phyloP scores from a whole-genome alignment of 2,113 vertebrate species.

The Malurus elegans region DNA sequence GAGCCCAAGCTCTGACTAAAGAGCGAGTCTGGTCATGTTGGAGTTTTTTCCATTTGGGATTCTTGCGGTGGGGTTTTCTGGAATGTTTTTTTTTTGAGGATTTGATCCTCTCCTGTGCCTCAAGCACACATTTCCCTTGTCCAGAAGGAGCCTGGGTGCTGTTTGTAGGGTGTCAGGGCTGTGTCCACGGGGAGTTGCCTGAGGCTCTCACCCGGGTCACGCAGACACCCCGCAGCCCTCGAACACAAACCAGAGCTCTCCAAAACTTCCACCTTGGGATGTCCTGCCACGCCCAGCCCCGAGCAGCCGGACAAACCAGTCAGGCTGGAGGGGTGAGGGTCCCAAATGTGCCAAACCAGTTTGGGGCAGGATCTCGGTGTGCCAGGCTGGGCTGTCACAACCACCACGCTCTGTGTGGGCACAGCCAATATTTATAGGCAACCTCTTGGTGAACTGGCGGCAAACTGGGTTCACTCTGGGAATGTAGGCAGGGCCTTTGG shows the following conservation, averaged over 20 bases:
- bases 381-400: constrained; percentile 38
- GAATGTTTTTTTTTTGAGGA: accelerated
- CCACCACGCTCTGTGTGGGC: constrained; percentile 21
- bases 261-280: not conserved
- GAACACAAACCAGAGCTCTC: not conserved
- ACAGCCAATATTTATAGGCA: constrained; percentile 60
- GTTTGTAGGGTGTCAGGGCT: not conserved
- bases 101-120: not conserved
- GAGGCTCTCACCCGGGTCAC: not conserved
- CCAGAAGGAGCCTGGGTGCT: not conserved
- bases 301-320: constrained; percentile 41
- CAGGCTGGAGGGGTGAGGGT: constrained; percentile 14
- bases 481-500: constrained; percentile 32
- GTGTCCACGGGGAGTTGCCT: not conserved
- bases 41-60: not conserved
- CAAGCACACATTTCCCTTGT: not conserved
- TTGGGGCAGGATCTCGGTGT: not conserved
- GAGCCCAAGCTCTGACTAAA: not conserved
- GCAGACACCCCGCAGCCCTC: not conserved
- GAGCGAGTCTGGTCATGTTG: not conserved
- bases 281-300: constrained; percentile 17
- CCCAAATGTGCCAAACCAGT: constrained; percentile 31
- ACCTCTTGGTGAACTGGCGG: constrained; percentile 51
- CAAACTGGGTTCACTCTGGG: not conserved
- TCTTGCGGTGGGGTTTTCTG: not conserved